Evolutionary conservation across 92 coral and sea anemone genomes (phyloP), one percentile per base, ranked within the genome.

Genomic region (Phymanthus crucifer): DNA sequence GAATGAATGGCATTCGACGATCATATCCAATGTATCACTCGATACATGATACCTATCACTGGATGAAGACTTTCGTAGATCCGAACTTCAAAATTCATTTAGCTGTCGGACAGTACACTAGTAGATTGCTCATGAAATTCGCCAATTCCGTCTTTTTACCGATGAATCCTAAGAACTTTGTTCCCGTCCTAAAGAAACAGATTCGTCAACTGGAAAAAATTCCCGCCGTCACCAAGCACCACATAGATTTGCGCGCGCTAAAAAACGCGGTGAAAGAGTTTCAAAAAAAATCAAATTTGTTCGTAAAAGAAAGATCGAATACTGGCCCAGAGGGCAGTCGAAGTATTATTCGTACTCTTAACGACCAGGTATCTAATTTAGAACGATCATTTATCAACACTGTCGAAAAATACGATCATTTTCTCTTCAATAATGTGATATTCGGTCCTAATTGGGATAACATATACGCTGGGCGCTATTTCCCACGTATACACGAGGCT

Each of bases 21-120:
- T 92, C 96, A 17, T 93, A 95, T 64, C 99, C 99, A 40, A 86
- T 89, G 17, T 95, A 95, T 71, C 99, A 95, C 74, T 84, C 99
- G 2, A 36, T 83, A 40, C 90, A 90, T 40, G 99, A 95, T 40
- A 82, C 86, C 3, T 95, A 78, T 75, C 78, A 95, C 36, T 93
- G 94, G 94, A 71, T 95, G 64, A 93, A 93, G 57, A 89, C 74
- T 4, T 93, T 93, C 75, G 88, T 95, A 13, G 99, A 95, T 46
- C 97, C 99, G 21, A 84, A 91, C 10, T 95, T 90, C 56, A 93
- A 90, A 70, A 89, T 92, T 46, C 99, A 95, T 66, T 86, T 95
- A 1, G 93, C 99, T 0, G 91, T 95, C n/a, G 89, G 91, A 1
- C 86, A 89, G 52, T 92, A 87, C 47, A 86, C 94, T 0, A 90